Conservation (phyloP, 2,797 vertebrate genomes). For the Vipera ursinii region DNA sequence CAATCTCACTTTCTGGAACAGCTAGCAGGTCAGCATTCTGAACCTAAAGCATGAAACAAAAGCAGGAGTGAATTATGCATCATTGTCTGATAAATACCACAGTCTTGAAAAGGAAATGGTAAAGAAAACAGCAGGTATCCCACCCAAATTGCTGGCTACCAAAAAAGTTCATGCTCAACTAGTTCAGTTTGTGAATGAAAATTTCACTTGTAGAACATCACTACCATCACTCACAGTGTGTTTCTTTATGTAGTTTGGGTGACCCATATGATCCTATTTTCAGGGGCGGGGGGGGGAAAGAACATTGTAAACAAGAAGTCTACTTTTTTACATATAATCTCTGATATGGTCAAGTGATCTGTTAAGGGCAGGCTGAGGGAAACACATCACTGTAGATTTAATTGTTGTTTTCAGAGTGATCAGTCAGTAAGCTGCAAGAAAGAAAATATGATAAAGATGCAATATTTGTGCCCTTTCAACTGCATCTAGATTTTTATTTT, state of each 20-base stretch:
- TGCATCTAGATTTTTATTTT: neutral
- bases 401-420: neutral
- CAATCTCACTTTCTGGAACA: neutral
- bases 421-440: neutral
- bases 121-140: neutral
- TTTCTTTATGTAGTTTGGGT: neutral
- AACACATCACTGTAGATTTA: neutral
- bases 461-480: neutral
- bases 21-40: neutral
- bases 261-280: neutral
- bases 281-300: no score
- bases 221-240: neutral
- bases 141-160: neutral
- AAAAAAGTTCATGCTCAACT: neutral
- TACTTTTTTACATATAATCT: neutral
- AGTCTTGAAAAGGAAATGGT: neutral
- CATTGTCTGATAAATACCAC: neutral
- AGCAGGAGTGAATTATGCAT: neutral
- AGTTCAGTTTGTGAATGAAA: neutral
- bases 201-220: neutral
- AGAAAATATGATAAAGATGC: neutral
- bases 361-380: neutral
- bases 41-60: neutral
- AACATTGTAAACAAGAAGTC: neutral
- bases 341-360: neutral